Percentiles rank a stretch among this genome's conserved stretches.
phyloP scores from a whole-genome alignment of 2,888 invertebrate species.

The Eupsilia transversa region DNA sequence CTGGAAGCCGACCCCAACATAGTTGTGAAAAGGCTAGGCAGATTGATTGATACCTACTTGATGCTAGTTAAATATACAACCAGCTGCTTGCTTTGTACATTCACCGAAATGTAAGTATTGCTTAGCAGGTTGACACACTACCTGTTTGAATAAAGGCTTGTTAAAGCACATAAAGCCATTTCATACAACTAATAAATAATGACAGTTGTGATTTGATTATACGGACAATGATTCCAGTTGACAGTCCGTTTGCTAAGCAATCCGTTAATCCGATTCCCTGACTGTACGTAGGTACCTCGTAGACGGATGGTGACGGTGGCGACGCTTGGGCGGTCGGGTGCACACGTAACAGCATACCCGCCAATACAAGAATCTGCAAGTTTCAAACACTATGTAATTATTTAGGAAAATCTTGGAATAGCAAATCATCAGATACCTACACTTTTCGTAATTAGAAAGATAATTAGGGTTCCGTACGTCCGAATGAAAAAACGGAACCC shows the following conservation, averaged over 20 bases:
- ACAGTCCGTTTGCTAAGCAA: not conserved
- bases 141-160: not conserved
- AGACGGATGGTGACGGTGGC: conserved; percentile 81
- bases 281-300: conserved; percentile 63
- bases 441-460: not conserved
- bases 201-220: not conserved
- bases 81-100: not conserved
- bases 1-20: too few relatives aligned
- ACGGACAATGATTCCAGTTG: not conserved
- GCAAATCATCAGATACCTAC: too few relatives aligned
- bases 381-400: not conserved
- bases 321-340: conserved; percentile 93
- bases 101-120: not conserved
- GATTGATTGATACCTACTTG: too few relatives aligned
- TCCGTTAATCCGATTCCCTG: not conserved
- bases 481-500: too few relatives aligned
- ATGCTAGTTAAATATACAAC: too few relatives aligned
- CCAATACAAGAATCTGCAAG: conserved; percentile 96
- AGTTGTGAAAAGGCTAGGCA: too few relatives aligned
- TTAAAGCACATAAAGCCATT: too few relatives aligned
- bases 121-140: not conserved
- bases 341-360: conserved; percentile 97
- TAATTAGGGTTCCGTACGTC: too few relatives aligned
- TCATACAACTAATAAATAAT: not conserved
- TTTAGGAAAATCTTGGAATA: not conserved